phyloP scores from a whole-genome alignment of 2,888 invertebrate species.

The Troides helena region DNA sequence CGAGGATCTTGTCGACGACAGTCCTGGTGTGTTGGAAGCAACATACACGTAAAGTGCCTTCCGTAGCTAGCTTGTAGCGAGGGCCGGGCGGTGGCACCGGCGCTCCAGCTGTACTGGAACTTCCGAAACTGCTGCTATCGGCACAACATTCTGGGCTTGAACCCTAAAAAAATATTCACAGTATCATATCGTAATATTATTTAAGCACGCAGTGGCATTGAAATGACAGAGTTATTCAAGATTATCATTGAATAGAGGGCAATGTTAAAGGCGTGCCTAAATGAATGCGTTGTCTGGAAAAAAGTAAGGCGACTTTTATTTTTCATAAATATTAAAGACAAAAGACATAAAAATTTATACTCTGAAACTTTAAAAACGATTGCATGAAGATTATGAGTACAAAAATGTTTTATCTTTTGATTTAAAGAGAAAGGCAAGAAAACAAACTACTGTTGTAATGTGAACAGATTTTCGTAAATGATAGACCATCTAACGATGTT shows the following conservation, averaged over 20 bases:
- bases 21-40: slow-evolving; percentile 88
- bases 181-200: no score
- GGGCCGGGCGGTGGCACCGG: slow-evolving; percentile 78
- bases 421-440: no score
- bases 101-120: slow-evolving; percentile 51
- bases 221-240: background rate
- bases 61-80: slow-evolving; percentile 84
- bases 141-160: slow-evolving; percentile 78
- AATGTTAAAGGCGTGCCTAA: background rate
- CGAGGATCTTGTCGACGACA: slow-evolving; percentile 88
- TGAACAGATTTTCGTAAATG: no score
- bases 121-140: slow-evolving; percentile 67
- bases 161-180: slow-evolving; percentile 53
- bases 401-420: no score
- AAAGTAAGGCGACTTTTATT: background rate
- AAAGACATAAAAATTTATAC: background rate
- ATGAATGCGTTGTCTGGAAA: background rate
- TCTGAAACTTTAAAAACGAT: background rate
- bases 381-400: no score
- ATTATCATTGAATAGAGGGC: background rate
- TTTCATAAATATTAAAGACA: background rate
- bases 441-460: no score
- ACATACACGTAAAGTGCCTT: slow-evolving; percentile 87
- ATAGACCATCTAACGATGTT: no score
- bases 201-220: no score